Conservation (phyloP, 2,113 vertebrate species). For the Phocoena phocoena region DNA sequence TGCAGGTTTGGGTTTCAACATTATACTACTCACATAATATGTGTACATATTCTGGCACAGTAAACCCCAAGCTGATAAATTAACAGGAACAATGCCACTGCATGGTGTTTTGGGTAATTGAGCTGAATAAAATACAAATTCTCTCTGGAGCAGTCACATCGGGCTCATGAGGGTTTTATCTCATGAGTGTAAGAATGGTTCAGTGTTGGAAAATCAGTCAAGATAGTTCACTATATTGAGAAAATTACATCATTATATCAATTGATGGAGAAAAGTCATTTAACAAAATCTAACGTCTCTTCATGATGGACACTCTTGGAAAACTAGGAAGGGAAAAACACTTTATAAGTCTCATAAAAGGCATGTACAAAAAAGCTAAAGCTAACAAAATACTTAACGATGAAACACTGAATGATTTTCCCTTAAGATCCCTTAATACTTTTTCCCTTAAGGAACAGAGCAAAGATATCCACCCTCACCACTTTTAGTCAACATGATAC, state of each 20-base stretch:
- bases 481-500: background rate
- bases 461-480: background rate
- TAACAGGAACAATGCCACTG: background rate
- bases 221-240: background rate
- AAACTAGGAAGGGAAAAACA: background rate
- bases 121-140: background rate
- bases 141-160: background rate
- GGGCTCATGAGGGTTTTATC: background rate
- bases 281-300: background rate
- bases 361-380: background rate
- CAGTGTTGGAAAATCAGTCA: background rate
- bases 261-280: background rate
- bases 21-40: background rate
- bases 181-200: background rate
- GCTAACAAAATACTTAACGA: background rate
- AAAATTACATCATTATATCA: background rate
- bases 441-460: background rate
- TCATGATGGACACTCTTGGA: background rate
- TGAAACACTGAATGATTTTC: background rate
- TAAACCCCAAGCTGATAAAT: background rate
- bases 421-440: background rate
- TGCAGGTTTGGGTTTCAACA: background rate
- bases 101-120: background rate
- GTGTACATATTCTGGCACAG: background rate
- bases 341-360: background rate